These are phyloP conservation scores for Agapostemon virescens DNA, from an alignment of 2,888 invertebrate species.

Conservation along the genomic window DNA sequence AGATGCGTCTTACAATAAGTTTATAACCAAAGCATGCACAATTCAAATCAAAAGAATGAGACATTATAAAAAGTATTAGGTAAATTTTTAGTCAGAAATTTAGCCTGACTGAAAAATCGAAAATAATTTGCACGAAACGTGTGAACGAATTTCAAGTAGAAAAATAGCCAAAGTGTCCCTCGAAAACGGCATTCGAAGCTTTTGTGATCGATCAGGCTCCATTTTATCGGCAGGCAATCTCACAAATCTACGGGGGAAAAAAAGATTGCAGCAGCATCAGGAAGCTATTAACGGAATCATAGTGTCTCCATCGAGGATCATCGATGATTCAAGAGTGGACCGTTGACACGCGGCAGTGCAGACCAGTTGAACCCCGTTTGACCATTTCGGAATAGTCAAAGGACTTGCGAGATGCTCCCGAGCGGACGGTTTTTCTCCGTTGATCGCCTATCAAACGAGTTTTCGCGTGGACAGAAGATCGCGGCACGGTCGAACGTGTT, in stretches of 20 bases:
- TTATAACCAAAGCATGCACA: no score
- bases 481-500: slow-evolving; percentile 22
- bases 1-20: no score
- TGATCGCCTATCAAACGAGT: slow-evolving; percentile 67
- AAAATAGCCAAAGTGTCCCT: no score
- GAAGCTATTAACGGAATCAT: not conserved
- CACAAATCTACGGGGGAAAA: no score
- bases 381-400: slow-evolving; percentile 64
- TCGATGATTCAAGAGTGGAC: slow-evolving; percentile 14
- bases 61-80: no score
- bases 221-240: no score
- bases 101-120: no score
- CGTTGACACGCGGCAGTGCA: slow-evolving; percentile 16
- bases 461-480: slow-evolving; percentile 30
- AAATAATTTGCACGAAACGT: no score
- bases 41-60: no score
- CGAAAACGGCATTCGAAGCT: no score
- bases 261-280: not conserved
- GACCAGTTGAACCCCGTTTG: slow-evolving; percentile 54
- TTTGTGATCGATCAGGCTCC: not conserved
- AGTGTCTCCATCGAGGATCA: slow-evolving; percentile 3
- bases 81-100: no score
- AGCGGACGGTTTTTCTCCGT: slow-evolving; percentile 70
- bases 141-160: no score
- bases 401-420: slow-evolving; percentile 58